Percentiles rank a stretch among this genome's conserved stretches.
These are phyloP conservation scores for Phenganax marumi DNA, from an alignment of 92 coral and sea anemone species.

Conservation along the genomic window DNA sequence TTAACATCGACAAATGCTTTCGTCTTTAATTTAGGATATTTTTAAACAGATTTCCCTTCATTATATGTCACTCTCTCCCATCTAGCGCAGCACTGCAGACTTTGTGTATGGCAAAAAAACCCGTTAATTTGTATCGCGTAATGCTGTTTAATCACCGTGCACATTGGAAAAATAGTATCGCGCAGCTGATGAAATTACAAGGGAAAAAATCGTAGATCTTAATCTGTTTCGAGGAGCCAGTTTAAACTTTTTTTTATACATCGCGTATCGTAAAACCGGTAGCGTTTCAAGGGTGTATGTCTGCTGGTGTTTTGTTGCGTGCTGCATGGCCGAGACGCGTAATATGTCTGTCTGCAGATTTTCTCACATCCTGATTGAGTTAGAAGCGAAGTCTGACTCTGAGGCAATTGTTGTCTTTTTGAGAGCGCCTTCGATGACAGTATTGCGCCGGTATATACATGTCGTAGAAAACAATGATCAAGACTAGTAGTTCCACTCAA, in stretches of 20 bases:
- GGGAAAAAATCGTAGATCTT: constrained; percentile 10
- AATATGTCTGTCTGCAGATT: constrained; percentile 1
- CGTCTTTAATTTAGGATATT: background rate
- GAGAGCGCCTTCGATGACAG: no score
- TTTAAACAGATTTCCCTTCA: background rate
- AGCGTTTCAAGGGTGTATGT: background rate
- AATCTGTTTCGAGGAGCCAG: constrained; percentile 12
- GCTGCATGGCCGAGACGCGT: background rate
- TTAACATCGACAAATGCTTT: background rate
- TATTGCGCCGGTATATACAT: no score
- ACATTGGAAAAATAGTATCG: background rate
- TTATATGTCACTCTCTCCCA: background rate
- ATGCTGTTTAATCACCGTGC: background rate
- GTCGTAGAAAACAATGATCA: no score
- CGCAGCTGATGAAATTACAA: constrained; percentile 20
- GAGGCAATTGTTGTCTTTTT: no score
- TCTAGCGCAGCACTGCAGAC: background rate
- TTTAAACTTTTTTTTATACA: constrained; percentile 6
- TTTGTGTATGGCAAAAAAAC: background rate
- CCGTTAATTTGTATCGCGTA: constrained; percentile 18
- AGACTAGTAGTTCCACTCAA: no score
- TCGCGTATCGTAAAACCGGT: constrained; percentile 6
- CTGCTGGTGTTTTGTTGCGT: background rate
- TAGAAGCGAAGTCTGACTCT: no score
- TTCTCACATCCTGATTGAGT: constrained; percentile 1